Conservation (phyloP, 2,113 vertebrate species). For the Lampris incognitus region DNA sequence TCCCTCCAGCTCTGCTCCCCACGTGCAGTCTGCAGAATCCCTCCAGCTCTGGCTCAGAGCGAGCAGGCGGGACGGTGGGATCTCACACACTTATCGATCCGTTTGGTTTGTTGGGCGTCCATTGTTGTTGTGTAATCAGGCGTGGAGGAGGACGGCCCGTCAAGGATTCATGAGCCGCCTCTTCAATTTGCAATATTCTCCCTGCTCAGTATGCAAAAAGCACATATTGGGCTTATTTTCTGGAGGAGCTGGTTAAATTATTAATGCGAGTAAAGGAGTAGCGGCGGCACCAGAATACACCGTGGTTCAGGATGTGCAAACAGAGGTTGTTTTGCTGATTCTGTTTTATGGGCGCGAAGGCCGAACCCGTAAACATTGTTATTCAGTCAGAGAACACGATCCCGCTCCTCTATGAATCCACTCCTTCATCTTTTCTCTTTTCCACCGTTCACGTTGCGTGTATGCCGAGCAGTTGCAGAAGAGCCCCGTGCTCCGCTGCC, state of each 20-base stretch:
- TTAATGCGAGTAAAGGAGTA: constrained; percentile 65
- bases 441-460: constrained; percentile 68
- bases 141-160: constrained; percentile 49
- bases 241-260: constrained; percentile 59
- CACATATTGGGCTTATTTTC: constrained; percentile 53
- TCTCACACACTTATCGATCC: constrained; percentile 74
- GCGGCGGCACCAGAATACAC: constrained; percentile 40
- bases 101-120: constrained; percentile 69
- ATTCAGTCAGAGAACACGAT: constrained; percentile 47
- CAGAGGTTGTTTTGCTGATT: constrained; percentile 50
- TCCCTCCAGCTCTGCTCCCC: constrained; percentile 20
- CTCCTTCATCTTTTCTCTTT: constrained; percentile 47
- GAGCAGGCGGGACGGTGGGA: constrained; percentile 71
- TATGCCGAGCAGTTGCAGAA: constrained; percentile 38
- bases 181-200: constrained; percentile 45
- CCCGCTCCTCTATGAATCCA: constrained; percentile 31
- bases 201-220: constrained; percentile 51
- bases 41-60: constrained; percentile 73
- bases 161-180: constrained; percentile 53
- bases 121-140: constrained; percentile 78
- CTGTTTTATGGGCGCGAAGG: constrained; percentile 22
- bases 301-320: constrained; percentile 28
- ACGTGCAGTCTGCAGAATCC: constrained; percentile 73
- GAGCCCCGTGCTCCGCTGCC: constrained; percentile 56
- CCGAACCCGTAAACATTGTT: constrained; percentile 34